These are phyloP conservation scores for Bruchidius siliquastri DNA, from an alignment of 2,888 invertebrate species.

Conservation along the genomic window DNA sequence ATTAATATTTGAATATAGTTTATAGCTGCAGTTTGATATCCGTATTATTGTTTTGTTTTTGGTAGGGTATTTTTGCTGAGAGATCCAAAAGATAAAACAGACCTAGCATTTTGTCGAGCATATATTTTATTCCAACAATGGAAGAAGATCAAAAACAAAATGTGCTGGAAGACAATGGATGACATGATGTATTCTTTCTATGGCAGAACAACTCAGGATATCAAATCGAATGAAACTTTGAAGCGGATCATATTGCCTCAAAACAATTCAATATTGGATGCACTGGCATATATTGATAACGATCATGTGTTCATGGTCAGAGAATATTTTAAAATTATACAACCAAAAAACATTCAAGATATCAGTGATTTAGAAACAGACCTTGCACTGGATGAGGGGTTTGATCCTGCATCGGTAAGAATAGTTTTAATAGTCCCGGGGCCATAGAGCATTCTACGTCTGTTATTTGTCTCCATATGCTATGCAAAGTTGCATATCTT, in stretches of 20 bases:
- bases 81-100: slow-evolving; percentile 24
- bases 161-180: slow-evolving; percentile 25
- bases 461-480: background rate
- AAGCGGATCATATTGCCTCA: slow-evolving; percentile 25
- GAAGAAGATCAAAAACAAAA: slow-evolving; percentile 23
- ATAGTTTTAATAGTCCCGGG: background rate
- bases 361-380: background rate
- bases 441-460: background rate
- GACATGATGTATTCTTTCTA: slow-evolving; percentile 27
- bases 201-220: slow-evolving; percentile 22
- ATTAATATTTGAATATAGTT: background rate
- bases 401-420: slow-evolving; percentile 7
- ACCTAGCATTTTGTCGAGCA: slow-evolving; percentile 32
- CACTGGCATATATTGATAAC: slow-evolving; percentile 13
- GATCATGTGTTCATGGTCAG: slow-evolving; percentile 16
- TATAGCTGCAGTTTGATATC: background rate
- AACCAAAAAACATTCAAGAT: slow-evolving; percentile 17
- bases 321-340: slow-evolving; percentile 29
- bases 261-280: slow-evolving; percentile 14
- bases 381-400: slow-evolving; percentile 13
- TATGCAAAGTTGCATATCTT: too few relatives aligned
- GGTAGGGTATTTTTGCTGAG: slow-evolving; percentile 29
- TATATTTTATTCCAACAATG: slow-evolving; percentile 34
- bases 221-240: slow-evolving; percentile 25
- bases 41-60: slow-evolving; percentile 9